Conservation (phyloP, 2,113 vertebrate species). For the Trochalopteron elliotii region DNA sequence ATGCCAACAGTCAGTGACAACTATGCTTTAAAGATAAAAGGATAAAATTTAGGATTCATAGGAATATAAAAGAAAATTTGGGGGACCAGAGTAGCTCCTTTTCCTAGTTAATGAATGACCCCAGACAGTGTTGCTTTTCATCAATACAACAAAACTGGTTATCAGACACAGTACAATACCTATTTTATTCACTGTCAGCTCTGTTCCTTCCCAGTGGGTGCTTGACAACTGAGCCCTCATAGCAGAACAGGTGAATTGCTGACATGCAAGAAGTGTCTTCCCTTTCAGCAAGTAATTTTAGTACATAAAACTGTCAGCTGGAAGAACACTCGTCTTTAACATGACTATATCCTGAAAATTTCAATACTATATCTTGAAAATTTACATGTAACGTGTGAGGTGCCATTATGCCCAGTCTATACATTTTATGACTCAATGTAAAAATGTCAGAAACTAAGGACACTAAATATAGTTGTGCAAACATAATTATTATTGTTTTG, state of each 20-base stretch:
- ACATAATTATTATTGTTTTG: neutral
- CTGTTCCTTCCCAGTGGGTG: neutral
- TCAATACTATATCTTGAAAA: neutral
- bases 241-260: neutral
- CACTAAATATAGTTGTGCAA: neutral
- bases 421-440: neutral
- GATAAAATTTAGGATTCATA: neutral
- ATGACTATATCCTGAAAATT: neutral
- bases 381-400: neutral
- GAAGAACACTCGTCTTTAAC: neutral
- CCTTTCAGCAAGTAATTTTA: neutral
- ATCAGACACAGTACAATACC: neutral
- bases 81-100: neutral
- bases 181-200: neutral
- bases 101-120: neutral
- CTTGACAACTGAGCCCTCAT: neutral
- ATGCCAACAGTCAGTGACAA: neutral
- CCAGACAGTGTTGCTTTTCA: neutral
- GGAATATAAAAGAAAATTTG: neutral
- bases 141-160: neutral
- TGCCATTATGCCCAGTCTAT: neutral
- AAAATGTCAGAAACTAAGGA: neutral
- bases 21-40: neutral
- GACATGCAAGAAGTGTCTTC: neutral
- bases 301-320: neutral